phyloP scores from a whole-genome alignment of 2,113 vertebrate genomes.

The Microtus montanus region DNA sequence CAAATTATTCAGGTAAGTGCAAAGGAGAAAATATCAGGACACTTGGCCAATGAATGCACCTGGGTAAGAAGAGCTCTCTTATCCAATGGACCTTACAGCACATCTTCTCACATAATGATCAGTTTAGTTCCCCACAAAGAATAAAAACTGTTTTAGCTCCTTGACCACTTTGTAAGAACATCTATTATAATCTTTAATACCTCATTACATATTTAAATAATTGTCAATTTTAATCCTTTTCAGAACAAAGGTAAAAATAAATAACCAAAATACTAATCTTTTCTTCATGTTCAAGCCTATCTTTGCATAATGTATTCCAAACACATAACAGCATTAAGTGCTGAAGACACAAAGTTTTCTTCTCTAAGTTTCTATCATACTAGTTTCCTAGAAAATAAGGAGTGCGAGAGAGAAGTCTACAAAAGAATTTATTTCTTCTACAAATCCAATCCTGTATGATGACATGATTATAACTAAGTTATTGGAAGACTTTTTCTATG shows the following conservation, averaged over 20 bases:
- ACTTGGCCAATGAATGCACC: background rate
- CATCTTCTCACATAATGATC: background rate
- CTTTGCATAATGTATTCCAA: background rate
- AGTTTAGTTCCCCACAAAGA: background rate
- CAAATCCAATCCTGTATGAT: background rate
- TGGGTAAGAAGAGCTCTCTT: background rate
- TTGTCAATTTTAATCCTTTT: background rate
- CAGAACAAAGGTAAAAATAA: conserved; percentile 35
- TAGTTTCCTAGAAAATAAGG: conserved; percentile 49
- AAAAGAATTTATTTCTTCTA: conserved; percentile 31
- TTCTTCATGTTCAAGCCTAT: background rate
- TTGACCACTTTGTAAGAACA: background rate
- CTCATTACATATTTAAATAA: conserved; percentile 4
- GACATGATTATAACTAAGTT: background rate
- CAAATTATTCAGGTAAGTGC: background rate
- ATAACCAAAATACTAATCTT: background rate
- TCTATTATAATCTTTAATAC: background rate
- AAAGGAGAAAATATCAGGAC: background rate
- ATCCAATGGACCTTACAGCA: background rate
- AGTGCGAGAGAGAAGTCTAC: conserved; percentile 37
- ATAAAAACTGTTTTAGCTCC: conserved; percentile 4
- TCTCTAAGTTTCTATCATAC: background rate
- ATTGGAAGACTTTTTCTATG: background rate
- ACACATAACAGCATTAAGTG: background rate
- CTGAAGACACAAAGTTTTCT: conserved; percentile 44